Base-by-base conservation (phyloP, 2,113 vertebrate species). In the Uropsilus gracilis region DNA sequence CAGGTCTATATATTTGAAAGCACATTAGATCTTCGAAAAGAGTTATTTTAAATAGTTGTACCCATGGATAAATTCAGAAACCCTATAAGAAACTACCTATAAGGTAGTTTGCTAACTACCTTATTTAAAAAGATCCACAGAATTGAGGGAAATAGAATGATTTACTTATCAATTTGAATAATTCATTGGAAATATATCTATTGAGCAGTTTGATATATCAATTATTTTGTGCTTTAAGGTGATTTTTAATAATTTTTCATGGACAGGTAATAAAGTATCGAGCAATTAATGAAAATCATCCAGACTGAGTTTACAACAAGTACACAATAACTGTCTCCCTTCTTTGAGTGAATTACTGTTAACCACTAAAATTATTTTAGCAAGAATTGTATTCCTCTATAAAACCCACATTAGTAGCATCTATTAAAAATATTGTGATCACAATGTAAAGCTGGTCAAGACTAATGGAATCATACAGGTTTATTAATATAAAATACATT, bases 361-460 rank as follows among this genome's bases (percentile, higher is more conserved):
- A 89, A 86, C 57, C 53, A 8, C 44, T 3, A 76, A 85, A 88
- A 73, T 66, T 46, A 48, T 87, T 90, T 77, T 71, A 64, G 32
- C 8, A 93, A 95, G 7, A 87, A 53, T 53, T 95, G 42, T 28
- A 48, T 61, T 76, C 88, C 72, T 89, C 39, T 46, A n/a, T 71
- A 73, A 32, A n/a, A 57, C 11, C 11, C 39, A 53, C 42, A 44
- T 82, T 69, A 90, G 69, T 44, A 89, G 8, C 9, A 73, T 16
- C 30, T 89, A 12, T 32, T 53, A 20, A 80, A 87, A 69, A 44
- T 26, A 86, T 50, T 55, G 13, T 63, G 30, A 77, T 22, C 30
- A 57, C n/a, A 12, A 37, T 8, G 0, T 39, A 77, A 82, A 64
- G 30, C 32, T 11, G 66, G 53, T 71, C 11, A 94, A 83, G 7